Evolutionary conservation across 1,140 invertebrate species (phyloP).

Genomic region (Pachypeltis micranthus): DNA sequence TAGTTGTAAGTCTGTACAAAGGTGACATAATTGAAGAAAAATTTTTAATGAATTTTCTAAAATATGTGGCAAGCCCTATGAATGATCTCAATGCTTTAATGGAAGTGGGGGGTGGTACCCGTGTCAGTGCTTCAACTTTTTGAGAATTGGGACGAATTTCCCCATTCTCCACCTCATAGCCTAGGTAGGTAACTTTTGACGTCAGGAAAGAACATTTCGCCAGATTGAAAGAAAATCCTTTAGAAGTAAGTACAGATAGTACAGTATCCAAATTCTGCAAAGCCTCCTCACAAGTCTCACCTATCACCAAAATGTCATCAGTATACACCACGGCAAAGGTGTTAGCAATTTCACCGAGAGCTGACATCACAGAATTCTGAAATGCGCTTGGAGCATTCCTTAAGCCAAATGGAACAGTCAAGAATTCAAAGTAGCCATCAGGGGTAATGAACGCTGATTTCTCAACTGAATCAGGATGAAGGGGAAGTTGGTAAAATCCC

Average conservation of each 20-base stretch:
- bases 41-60: conserved; percentile 29
- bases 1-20: conserved; percentile 17
- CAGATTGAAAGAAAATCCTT: conserved; percentile 18
- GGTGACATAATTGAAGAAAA: conserved; percentile 28
- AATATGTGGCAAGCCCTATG: conserved; percentile 29
- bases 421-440: conserved; percentile 32
- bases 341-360: not conserved
- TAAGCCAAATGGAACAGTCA: conserved; percentile 37
- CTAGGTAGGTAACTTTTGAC: conserved; percentile 28
- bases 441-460: conserved; percentile 1
- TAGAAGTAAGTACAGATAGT: conserved; percentile 3
- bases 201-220: conserved; percentile 32
- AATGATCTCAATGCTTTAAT: conserved; percentile 27
- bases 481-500: not conserved
- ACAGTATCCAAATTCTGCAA: conserved; percentile 7
- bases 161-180: conserved; percentile 25
- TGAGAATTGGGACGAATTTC: conserved; percentile 23
- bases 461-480: not conserved
- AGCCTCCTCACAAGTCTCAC: conserved; percentile 13
- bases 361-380: conserved; percentile 31
- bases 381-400: conserved; percentile 36
- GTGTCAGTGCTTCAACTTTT: conserved; percentile 23
- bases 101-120: conserved; percentile 25
- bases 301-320: not conserved
- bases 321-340: not conserved